Conservation (phyloP, 2,113 vertebrate species). For the Xenopus tropicalis region UCB_Xtro_10.0 CM004445.2:29869501-29870000, state of each 20-base stretch:
- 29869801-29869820: background rate
- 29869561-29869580: conserved; percentile 42
- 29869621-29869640: conserved; percentile 36
- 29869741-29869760: conserved; percentile 15
- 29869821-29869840: too few relatives aligned
- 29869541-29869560: conserved; percentile 35
- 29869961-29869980: too few relatives aligned
- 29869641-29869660: conserved; percentile 40
- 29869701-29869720: conserved; percentile 35
- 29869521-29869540: conserved; percentile 25
- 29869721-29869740: conserved; percentile 16
- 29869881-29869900: too few relatives aligned
- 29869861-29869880: too few relatives aligned
- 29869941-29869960: too few relatives aligned
- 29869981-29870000: too few relatives aligned
- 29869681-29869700: conserved; percentile 37
- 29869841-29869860: too few relatives aligned
- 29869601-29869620: conserved; percentile 38
- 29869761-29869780: background rate
- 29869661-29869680: conserved; percentile 43
- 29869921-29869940: too few relatives aligned
- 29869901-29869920: too few relatives aligned
- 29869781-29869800: background rate
- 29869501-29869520: conserved; percentile 2
- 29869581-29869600: conserved; percentile 43